These are phyloP conservation scores for Bujurquina vittata DNA, from an alignment of 2,113 vertebrate genomes.

Conservation along the genomic window DNA sequence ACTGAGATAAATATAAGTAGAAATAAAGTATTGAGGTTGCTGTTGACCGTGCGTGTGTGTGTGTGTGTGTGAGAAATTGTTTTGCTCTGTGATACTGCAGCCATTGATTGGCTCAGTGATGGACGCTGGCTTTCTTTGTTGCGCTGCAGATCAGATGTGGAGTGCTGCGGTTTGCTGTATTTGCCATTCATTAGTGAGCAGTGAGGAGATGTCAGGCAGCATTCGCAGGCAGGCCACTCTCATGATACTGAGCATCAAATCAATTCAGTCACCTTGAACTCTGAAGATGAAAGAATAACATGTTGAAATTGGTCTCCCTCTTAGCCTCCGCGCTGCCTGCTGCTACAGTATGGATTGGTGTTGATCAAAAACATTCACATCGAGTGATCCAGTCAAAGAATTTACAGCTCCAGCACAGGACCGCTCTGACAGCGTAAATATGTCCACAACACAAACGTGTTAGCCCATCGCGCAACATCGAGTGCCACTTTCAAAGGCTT, in stretches of 20 bases:
- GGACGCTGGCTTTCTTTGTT: slow-evolving; percentile 56
- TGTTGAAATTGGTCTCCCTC: slow-evolving; percentile 48
- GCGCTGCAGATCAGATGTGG: slow-evolving; percentile 58
- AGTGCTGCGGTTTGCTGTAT: slow-evolving; percentile 55
- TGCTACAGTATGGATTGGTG: not conserved
- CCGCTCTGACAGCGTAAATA: not conserved
- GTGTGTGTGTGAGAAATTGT: slow-evolving; percentile 19
- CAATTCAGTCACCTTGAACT: slow-evolving; percentile 76
- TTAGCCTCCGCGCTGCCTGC: not conserved
- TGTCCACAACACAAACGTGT: too few relatives aligned
- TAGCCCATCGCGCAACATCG: too few relatives aligned
- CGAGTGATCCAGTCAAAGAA: not conserved
- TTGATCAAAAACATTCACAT: not conserved
- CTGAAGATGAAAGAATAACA: slow-evolving; percentile 71
- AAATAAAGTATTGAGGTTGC: slow-evolving; percentile 25
- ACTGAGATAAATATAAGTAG: slow-evolving; percentile 59
- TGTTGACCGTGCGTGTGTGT: slow-evolving; percentile 5
- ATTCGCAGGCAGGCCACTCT: slow-evolving; percentile 34
- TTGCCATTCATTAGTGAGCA: slow-evolving; percentile 66
- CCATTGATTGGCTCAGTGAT: slow-evolving; percentile 59
- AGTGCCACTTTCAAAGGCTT: too few relatives aligned
- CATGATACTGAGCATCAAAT: slow-evolving; percentile 61
- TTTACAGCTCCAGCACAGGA: too few relatives aligned
- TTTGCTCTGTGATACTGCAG: slow-evolving; percentile 49
- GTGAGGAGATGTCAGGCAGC: slow-evolving; percentile 51